These are phyloP conservation scores for Drosophila tani DNA, from an alignment of 1,140 invertebrate genomes.

Conservation along the genomic window DNA sequence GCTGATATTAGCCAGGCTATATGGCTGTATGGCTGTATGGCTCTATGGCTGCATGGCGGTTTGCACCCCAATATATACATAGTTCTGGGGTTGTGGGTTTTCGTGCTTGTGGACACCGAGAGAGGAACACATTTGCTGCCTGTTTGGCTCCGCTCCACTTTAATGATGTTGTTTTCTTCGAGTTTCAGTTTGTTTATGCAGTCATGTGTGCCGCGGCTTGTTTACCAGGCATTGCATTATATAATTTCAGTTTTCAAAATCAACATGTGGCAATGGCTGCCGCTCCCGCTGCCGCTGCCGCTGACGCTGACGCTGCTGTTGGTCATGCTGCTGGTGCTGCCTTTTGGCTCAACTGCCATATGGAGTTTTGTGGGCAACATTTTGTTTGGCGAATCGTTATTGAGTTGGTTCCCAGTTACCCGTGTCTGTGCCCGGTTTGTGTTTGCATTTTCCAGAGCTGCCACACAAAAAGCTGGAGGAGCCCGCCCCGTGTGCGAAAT, in stretches of 20 bases:
- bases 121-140: constrained; percentile 35
- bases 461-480: constrained; percentile 43
- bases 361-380: constrained; percentile 25
- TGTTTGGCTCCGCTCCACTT: constrained; percentile 45
- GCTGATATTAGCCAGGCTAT: constrained; percentile 36
- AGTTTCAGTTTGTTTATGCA: constrained; percentile 64
- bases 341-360: constrained; percentile 17
- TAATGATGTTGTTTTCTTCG: constrained; percentile 76
- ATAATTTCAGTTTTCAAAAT: constrained; percentile 75
- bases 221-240: constrained; percentile 76
- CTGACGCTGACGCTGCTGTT: background rate
- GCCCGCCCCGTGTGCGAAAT: constrained; percentile 48
- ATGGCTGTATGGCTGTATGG: background rate
- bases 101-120: constrained; percentile 24
- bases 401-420: constrained; percentile 16
- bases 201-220: constrained; percentile 58
- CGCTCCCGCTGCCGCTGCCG: constrained; percentile 2
- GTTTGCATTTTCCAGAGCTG: constrained; percentile 40
- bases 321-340: constrained; percentile 27
- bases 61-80: constrained; percentile 17
- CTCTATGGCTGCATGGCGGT: background rate
- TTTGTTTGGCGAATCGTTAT: constrained; percentile 44
- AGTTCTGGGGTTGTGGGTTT: constrained; percentile 28
- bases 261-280: constrained; percentile 66
- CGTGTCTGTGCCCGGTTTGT: background rate